Evolutionary conservation across 2,113 vertebrate genomes (phyloP), one percentile per base, ranked within the genome.

Genomic region (Pachyramphus minor): DNA sequence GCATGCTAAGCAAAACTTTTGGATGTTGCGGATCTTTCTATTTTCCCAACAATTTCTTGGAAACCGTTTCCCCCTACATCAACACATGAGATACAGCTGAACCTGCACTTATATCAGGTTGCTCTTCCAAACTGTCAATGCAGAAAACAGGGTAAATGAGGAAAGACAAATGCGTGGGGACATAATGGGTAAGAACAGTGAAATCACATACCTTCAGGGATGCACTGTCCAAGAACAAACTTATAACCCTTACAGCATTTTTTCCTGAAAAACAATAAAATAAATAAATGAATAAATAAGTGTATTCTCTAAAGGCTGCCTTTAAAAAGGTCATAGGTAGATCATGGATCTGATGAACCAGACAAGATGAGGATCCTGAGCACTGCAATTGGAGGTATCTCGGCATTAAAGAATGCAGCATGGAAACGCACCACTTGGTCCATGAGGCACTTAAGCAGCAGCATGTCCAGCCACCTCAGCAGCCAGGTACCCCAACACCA

Each of bases 231-330:
- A 97, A 99, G 98, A 93, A 99, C 99, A 98, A 99, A 99, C 96
- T 99, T 99, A 97, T 99, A 99, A 84, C 99, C 99, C 77, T 98
- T 98, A 97, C 99, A 99, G 97, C 99, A 99, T 93, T 99, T 99
- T 98, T 99, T 99, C 98, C 99, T 99, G 98, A 86, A 98, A 99
- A 97, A 98, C 73, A 92, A 97, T 93, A 97, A 97, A 94, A 95
- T 77, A 96, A 63, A 95, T 33, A 59, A 87, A 95, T 45, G 28
- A 80, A 44, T 79, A 85, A 95, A 95, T 91, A 92, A 96, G 78
- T 71, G 59, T 31, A 66, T 56, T 63, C 19, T 87, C 58, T 53
- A 67, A 56, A 84, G 55, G 50, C 31, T 63, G n/a, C 31, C 73
- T 78, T 87, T 79, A 81, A 44, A 89, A 90, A 62, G 66, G 16